These are phyloP conservation scores for Semnornis frantzii DNA, from an alignment of 2,113 vertebrate species.

Conservation along the genomic window DNA sequence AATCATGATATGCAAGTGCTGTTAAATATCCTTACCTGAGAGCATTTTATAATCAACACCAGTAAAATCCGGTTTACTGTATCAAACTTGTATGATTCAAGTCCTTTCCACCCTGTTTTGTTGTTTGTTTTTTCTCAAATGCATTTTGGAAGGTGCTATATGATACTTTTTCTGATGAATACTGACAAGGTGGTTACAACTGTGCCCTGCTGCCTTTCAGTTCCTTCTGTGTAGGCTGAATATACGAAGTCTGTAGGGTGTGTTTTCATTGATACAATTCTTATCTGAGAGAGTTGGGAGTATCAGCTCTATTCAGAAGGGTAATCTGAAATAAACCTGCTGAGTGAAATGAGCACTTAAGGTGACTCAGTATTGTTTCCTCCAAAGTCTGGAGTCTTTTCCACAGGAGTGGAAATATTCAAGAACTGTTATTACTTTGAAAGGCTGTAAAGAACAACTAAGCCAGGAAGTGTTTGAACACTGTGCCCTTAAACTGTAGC, in stretches of 20 bases:
- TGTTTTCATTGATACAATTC: background rate
- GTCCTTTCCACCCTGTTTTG: too few species aligned
- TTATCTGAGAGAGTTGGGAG: background rate
- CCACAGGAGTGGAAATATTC: background rate
- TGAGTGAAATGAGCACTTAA: background rate
- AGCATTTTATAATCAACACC: background rate
- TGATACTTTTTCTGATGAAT: background rate
- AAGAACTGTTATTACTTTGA: background rate
- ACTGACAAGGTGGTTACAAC: background rate
- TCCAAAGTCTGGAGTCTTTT: background rate
- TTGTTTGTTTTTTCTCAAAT: background rate
- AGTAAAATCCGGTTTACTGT: background rate
- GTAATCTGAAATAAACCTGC: background rate
- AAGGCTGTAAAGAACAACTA: background rate
- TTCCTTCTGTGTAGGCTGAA: background rate
- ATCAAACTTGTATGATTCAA: background rate
- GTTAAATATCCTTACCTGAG: background rate
- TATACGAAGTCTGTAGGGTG: background rate
- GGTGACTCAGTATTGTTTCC: background rate
- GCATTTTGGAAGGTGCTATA: background rate
- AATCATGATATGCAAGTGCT: background rate
- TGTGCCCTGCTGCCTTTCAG: background rate
- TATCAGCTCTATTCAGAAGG: background rate
- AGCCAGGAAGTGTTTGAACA: background rate
- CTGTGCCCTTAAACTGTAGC: background rate